Evolutionary conservation across 2,113 vertebrate genomes (phyloP).

Genomic region (Tenebrosternarchus preto): DNA sequence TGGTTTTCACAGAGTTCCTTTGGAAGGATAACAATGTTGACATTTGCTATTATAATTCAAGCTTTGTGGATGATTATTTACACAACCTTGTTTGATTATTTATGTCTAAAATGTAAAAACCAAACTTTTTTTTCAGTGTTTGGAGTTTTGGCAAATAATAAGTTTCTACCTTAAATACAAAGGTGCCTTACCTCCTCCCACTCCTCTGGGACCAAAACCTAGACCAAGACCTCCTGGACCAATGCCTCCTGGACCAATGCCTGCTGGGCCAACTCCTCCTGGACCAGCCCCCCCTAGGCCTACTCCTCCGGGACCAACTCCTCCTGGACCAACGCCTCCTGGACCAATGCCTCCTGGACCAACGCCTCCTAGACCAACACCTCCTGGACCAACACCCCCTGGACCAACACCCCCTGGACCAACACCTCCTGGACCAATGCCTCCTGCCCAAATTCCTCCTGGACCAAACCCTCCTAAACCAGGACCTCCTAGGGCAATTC

Average conservation of each 20-base stretch:
- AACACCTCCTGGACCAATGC: constrained; percentile 27
- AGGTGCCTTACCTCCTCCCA: constrained; percentile 20
- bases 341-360: constrained; percentile 23
- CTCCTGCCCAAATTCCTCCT: not conserved
- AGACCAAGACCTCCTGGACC: constrained; percentile 25
- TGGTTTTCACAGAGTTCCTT: constrained; percentile 31
- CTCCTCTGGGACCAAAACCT: constrained; percentile 26
- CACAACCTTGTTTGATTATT: no score
- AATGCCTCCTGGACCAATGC: constrained; percentile 24
- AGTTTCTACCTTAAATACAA: not conserved
- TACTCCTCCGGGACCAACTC: constrained; percentile 34
- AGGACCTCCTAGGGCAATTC: constrained; percentile 23
- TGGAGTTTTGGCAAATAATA: not conserved
- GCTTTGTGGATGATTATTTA: no score
- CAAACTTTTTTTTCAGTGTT: no score
- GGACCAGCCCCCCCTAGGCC: constrained; percentile 26
- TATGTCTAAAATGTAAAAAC: no score
- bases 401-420: constrained; percentile 24
- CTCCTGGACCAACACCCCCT: constrained; percentile 20
- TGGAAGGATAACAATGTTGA: not conserved
- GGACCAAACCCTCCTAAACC: constrained; percentile 12
- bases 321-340: constrained; percentile 21
- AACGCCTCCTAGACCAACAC: constrained; percentile 1
- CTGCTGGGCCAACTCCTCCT: constrained; percentile 19
- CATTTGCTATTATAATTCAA: no score